phyloP scores from a whole-genome alignment of 2,797 vertebrate genomes.

The Eulemur coronatus region DNA sequence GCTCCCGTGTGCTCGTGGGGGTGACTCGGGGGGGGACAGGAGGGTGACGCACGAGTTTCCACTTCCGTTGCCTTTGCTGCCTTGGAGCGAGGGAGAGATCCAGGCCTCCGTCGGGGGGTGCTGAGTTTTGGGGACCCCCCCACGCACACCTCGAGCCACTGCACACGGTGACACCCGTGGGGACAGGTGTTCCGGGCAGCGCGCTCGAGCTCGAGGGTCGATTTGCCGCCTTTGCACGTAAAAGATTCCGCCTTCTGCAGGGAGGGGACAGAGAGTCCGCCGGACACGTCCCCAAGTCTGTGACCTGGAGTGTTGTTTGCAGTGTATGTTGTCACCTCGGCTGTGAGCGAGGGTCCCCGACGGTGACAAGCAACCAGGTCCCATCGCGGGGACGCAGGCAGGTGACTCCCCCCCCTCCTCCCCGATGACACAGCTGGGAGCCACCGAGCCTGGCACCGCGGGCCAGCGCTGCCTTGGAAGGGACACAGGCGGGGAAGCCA shows the following conservation, averaged over 20 bases:
- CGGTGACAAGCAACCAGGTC: neutral
- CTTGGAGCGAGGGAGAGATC: too few species aligned
- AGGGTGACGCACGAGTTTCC: too few species aligned
- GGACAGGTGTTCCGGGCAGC: neutral
- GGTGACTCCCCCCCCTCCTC: neutral
- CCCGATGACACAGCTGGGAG: constrained; percentile 17
- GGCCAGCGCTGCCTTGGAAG: constrained; percentile 64
- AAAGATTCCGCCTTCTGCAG: neutral
- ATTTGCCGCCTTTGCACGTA: neutral
- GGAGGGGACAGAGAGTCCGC: neutral
- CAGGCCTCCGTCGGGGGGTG: too few species aligned
- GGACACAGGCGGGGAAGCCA: constrained; percentile 53
- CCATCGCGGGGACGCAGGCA: neutral
- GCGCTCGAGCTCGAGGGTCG: neutral
- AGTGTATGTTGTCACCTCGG: neutral
- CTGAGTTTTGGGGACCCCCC: too few species aligned
- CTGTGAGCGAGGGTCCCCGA: neutral
- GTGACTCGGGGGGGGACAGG: neutral
- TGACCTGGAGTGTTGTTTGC: neutral
- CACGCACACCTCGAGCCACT: neutral
- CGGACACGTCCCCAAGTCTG: neutral
- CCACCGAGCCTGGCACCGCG: neutral
- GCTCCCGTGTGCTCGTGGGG: neutral
- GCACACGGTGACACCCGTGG: too few species aligned
- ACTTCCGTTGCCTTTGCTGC: neutral